A percentile compares a stretch with the other conserved stretches of the same genome.
These are phyloP conservation scores for Eristalis tenax DNA, from an alignment of 2,888 invertebrate genomes.

Conservation along the genomic window DNA sequence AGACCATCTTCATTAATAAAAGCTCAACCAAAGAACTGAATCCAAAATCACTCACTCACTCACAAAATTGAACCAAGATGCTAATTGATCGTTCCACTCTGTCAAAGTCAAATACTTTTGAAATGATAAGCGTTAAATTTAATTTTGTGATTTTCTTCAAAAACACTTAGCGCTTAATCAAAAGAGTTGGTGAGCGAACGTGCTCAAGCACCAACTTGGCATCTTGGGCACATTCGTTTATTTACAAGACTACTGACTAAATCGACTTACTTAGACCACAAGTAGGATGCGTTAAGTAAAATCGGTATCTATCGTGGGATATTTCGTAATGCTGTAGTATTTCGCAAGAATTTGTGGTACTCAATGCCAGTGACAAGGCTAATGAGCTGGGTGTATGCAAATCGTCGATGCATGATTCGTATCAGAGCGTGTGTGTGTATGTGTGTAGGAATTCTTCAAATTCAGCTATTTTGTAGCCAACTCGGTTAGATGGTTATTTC, in stretches of 20 bases:
- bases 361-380: slow-evolving; percentile 8
- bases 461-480: not conserved
- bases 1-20: not conserved
- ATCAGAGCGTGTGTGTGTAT: not conserved
- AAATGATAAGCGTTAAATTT: not conserved
- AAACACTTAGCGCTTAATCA: not conserved
- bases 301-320: not conserved
- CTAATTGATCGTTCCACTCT: not conserved
- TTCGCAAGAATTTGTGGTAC: not conserved
- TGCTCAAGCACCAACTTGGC: not conserved
- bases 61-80: not conserved
- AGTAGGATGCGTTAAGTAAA: slow-evolving; percentile 9
- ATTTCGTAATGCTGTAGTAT: slow-evolving; percentile 8
- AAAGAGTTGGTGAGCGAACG: slow-evolving; percentile 54
- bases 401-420: slow-evolving; percentile 17
- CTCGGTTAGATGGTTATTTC: not conserved
- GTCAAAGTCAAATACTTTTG: not conserved
- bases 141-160: not conserved
- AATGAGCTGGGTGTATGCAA: slow-evolving; percentile 26
- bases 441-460: not conserved
- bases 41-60: not conserved
- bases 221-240: not conserved
- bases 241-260: not conserved
- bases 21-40: not conserved
- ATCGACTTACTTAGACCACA: not conserved